Base-by-base conservation (phyloP, 2,797 vertebrate species). In the Syndactyla subalaris region DNA sequence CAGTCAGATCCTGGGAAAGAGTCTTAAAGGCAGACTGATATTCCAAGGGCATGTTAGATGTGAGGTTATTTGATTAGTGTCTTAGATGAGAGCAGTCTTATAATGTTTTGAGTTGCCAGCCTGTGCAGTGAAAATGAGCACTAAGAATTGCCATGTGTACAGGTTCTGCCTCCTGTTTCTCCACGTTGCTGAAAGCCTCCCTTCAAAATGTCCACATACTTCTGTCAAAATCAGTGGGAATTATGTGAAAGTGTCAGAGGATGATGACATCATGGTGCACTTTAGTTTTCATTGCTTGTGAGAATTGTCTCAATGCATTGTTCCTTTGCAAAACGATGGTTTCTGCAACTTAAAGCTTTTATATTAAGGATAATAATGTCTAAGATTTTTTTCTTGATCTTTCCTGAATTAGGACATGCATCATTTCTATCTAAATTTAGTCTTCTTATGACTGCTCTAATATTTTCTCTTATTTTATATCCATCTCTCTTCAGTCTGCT, bases 1-100 rank as follows among this genome's bases (percentile, higher is more conserved):
- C 95, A 91, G 74, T 95, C 87, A 91, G 87, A 89, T 92, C 92
- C 89, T 95, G 93, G 92, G 89, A 96, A 95, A 89, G 68, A 89
- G 39, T 34, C 66, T 38, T 89, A 78, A 93, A 93, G 62, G 51
- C 81, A 89, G 84, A 71, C 65, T 58, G 65, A 62, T 77, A 78
- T 21, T 91, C 46, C 46, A 32, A 75, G 54, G 57, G 54, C 46
- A 55, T 10, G 63, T 93, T 68, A 87, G 77, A 89, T 71, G 52
- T 74, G 62, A 85, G 38, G 65, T 67, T 90, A 61, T 75, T 94
- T 80, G 92, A 92, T 78, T 62, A 91, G 34, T 23, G 39, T 59
- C 73, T 81, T 85, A 81, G 70, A 36, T 73, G 85, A 80, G 66
- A 70, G 46, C 14, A 5, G 62, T 52, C 51, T 65, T 71, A 11